These are phyloP conservation scores for Dasypogon diadema DNA, from an alignment of 2,888 invertebrate species.

Conservation along the genomic window DNA sequence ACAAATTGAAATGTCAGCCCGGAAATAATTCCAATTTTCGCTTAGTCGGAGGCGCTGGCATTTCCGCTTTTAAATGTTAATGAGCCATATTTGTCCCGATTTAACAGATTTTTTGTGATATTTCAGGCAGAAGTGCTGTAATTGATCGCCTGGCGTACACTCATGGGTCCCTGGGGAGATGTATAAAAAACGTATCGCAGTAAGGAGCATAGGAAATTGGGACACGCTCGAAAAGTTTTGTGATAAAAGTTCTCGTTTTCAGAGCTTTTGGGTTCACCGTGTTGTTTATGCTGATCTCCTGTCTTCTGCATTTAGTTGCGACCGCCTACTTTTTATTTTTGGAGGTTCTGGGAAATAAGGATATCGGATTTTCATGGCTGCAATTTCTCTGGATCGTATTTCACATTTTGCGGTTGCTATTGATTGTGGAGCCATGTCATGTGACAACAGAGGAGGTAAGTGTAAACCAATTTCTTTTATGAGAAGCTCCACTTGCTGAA, in stretches of 20 bases:
- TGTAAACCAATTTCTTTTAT: not conserved
- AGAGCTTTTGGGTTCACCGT: slow-evolving; percentile 69
- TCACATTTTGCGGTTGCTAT: slow-evolving; percentile 69
- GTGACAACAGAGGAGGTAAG: slow-evolving; percentile 67
- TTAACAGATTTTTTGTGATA: not conserved
- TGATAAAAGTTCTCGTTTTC: slow-evolving; percentile 22
- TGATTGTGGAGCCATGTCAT: slow-evolving; percentile 72
- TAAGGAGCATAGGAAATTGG: slow-evolving; percentile 53
- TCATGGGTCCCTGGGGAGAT: slow-evolving; percentile 65
- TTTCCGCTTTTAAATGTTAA: slow-evolving; percentile 29
- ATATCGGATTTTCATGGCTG: slow-evolving; percentile 68
- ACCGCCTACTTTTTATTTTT: slow-evolving; percentile 72
- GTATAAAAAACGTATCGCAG: slow-evolving; percentile 64
- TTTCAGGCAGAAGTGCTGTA: slow-evolving; percentile 49
- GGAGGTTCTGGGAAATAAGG: slow-evolving; percentile 67
- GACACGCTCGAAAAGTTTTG: slow-evolving; percentile 11
- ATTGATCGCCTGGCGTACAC: slow-evolving; percentile 64
- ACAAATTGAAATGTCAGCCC: slow-evolving; percentile 30
- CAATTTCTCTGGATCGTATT: slow-evolving; percentile 71
- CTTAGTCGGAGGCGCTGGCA: no score
- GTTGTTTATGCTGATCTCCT: slow-evolving; percentile 69
- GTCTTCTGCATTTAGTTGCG: slow-evolving; percentile 71
- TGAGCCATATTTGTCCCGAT: slow-evolving; percentile 16
- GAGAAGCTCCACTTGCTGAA: no score
- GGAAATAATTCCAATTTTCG: not conserved